Evolutionary conservation across 1,140 invertebrate species (phyloP), one percentile per base, ranked within the genome.

Genomic region (Drosophila orena): DNA sequence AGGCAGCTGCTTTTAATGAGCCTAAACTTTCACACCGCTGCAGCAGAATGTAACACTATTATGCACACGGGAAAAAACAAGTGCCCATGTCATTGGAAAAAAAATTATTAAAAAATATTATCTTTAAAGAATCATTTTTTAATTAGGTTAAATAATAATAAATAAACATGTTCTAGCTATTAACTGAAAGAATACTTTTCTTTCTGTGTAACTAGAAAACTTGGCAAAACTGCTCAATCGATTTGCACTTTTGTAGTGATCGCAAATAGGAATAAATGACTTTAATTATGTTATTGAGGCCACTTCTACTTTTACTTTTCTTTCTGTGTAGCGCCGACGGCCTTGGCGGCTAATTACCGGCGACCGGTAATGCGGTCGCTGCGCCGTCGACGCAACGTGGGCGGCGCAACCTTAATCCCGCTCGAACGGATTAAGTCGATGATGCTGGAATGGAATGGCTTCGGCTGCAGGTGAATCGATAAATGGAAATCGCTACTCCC

Each of bases 341-440:
- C 69, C 69, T 72, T 72, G 69, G 57, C 46, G 66, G 46, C 60
- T 64, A 75, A 64, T 77, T 77, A 77, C 74, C 74, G 74, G 62
- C 43, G 40, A 54, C 70, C 58, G 71, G 57, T 73, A 72, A 71
- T 59, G 54, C 69, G 46, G 46, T 43, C 42, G 71, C 65, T 12
- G 37, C 68, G 64, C 68, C 46, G 49, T 56, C 42, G 38, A 34
- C 24, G 17, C 40, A 50, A 49, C 56, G 68, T 73, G 47, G 71
- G 49, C 73, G 62, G 46, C 43, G 34, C 54, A 58, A 49, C 72
- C 72, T 57, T 76, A 76, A 76, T 76, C 72, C 71, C 72, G 71
- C 61, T 46, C 42, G 37, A 56, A 35, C 54, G 60, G 72, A 76
- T 76, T 76, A 76, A 44, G 46, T 37, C 47, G 46, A 50, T 65